Percentiles rank a stretch among this genome's conserved stretches.
Conservation (phyloP, 2,797 vertebrate species). For the Crenichthys baileyi region DNA sequence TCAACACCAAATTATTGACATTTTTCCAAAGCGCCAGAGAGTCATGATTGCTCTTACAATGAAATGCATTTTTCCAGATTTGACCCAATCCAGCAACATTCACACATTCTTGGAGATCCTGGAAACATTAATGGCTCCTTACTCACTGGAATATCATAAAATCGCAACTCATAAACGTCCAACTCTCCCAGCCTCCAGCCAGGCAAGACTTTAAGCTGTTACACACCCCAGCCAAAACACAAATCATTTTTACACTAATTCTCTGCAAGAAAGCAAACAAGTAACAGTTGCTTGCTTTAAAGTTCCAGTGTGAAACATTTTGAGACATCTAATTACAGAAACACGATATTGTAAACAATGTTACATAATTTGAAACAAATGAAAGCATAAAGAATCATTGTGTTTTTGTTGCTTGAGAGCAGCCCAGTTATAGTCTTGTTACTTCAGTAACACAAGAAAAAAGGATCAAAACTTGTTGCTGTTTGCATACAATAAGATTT, state of each 20-base stretch:
- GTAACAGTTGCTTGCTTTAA: not conserved
- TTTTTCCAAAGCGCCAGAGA: not conserved
- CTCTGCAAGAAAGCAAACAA: not conserved
- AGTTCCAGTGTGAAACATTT: not conserved
- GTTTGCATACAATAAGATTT: slow-evolving; percentile 3
- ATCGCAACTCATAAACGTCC: not conserved
- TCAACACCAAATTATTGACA: not conserved
- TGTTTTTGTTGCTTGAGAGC: not conserved
- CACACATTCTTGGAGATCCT: not conserved
- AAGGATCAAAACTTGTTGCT: not conserved
- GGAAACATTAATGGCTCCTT: not conserved
- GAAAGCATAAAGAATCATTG: not conserved
- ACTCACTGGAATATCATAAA: not conserved
- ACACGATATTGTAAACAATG: not conserved
- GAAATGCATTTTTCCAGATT: not conserved
- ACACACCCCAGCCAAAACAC: not conserved
- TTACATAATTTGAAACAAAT: not conserved
- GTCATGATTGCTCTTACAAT: not conserved
- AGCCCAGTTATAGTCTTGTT: not conserved
- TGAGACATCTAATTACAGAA: not conserved
- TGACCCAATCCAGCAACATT: not conserved
- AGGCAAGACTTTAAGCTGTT: not conserved
- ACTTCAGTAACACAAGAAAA: not conserved
- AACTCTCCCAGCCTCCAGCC: not conserved
- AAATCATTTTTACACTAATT: not conserved